A percentile compares a stretch with the other conserved stretches of the same genome.
Conservation (phyloP, 2,113 vertebrate species). For the Tringa solitaria region DNA sequence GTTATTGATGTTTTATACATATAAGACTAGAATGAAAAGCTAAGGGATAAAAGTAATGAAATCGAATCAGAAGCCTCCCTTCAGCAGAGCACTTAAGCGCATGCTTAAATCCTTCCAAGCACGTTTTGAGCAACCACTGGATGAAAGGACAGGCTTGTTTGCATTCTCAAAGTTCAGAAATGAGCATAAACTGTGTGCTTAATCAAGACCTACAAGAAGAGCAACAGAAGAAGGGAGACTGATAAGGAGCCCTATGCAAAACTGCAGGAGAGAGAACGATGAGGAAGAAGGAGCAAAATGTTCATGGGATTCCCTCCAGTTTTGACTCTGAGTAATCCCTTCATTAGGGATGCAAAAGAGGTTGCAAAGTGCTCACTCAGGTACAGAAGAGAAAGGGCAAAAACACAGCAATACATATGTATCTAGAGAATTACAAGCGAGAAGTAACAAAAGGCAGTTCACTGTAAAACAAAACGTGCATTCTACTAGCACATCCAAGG, state of each 20-base stretch:
- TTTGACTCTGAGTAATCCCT: neutral
- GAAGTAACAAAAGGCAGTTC: neutral
- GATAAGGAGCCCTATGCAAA: neutral
- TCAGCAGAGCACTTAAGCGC: neutral
- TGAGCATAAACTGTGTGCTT: neutral
- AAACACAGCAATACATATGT: neutral
- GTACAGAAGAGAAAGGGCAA: neutral
- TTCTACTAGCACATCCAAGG: neutral
- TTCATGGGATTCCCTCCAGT: neutral
- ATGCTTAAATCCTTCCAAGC: slow-evolving; percentile 6
- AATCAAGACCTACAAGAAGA: neutral
- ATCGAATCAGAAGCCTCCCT: neutral
- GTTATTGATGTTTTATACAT: slow-evolving; percentile 31
- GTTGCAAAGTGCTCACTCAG: neutral
- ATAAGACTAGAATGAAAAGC: slow-evolving; percentile 31
- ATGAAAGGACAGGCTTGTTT: neutral
- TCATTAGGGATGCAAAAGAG: neutral
- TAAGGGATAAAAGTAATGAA: slow-evolving; percentile 32
- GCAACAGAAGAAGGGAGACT: neutral
- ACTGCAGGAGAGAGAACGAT: neutral
- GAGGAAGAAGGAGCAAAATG: neutral
- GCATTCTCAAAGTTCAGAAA: neutral
- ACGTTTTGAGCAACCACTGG: neutral
- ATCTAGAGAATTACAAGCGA: neutral
- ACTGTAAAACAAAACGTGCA: neutral